These are phyloP conservation scores for Oedothorax gibbosus DNA, from an alignment of 1,140 invertebrate genomes.

Conservation along the genomic window DNA sequence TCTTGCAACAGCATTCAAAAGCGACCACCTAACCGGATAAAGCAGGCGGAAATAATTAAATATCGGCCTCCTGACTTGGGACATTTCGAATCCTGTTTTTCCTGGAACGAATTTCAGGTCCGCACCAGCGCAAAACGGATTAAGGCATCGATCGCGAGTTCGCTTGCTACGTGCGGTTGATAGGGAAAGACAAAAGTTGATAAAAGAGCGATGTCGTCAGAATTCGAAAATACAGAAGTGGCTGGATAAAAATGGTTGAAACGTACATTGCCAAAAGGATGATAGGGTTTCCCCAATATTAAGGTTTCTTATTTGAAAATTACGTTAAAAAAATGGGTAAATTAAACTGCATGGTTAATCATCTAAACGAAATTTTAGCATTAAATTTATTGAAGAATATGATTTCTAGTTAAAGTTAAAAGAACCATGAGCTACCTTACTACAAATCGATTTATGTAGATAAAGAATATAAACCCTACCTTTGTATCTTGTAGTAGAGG, in stretches of 20 bases:
- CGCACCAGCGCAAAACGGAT: slow-evolving; percentile 23
- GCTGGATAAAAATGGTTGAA: too few species aligned
- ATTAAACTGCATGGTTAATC: too few species aligned
- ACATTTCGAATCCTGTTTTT: slow-evolving; percentile 40
- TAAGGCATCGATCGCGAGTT: background rate
- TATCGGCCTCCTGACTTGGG: slow-evolving; percentile 36
- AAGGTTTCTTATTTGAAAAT: too few species aligned
- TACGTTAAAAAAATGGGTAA: too few species aligned
- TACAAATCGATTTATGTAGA: too few species aligned
- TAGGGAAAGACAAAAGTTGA: slow-evolving; percentile 17
- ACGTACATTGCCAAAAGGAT: too few species aligned
- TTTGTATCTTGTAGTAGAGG: slow-evolving; percentile 82
- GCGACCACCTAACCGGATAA: slow-evolving; percentile 43
- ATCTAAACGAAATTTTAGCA: too few species aligned
- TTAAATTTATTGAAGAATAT: too few species aligned
- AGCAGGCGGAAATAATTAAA: slow-evolving; percentile 50
- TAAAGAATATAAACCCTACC: slow-evolving; percentile 16
- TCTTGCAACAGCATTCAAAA: slow-evolving; percentile 38
- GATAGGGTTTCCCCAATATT: too few species aligned
- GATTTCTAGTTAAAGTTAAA: too few species aligned
- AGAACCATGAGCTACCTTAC: too few species aligned
- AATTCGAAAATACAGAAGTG: too few species aligned
- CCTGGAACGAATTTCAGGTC: slow-evolving; percentile 19
- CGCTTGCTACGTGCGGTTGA: background rate
- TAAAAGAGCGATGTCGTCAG: background rate